Base-by-base conservation (phyloP, 2,113 vertebrate species). In the Hylia prasina region DNA sequence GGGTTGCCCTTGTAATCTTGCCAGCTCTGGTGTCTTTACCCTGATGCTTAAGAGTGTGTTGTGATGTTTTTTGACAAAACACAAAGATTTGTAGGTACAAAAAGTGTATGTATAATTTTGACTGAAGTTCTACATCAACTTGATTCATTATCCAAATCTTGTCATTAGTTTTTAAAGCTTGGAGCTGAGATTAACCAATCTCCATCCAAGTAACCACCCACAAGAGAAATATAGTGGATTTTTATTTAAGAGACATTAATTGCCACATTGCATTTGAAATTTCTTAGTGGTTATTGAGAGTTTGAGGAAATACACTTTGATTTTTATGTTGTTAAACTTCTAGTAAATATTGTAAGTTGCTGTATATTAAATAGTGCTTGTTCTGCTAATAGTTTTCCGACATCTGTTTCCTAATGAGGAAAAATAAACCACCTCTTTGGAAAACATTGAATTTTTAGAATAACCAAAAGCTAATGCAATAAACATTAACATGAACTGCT, bases 361-460 rank as follows among this genome's bases (percentile, higher is more conserved):
- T 91, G n/a, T 37, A 19, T 76, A 37, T 82, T 87, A 82, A 69
- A 60, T 57, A 82, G 73, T 44, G 42, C n/a, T 63, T 58, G 18
- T 73, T 70, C 70, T 90, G 53, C n/a, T 91, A 70, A 51, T 70
- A 63, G 54, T 76, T 94, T 72, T 86, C 33, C 54, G 83, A 83
- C 53, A 88, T 90, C 75, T 92, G 53, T 83, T 96, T 93, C 71
- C 63, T 76, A 60, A 72, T 80, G 71, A 92, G 61, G 57, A 68
- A 82, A 90, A 95, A 77, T 87, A 57, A 91, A 33, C 11, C 40
- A 37, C 51, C 64, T 84, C 61, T 91, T 87, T 60, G 60, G 48
- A 82, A 87, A 94, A 87, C 48, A 79, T 19, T 84, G 35, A 54
- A 58, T 91, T 95, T 95, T 57, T 83, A 76, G 61, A 68, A 87